Percentiles rank a stretch among this genome's conserved stretches.
Conservation (phyloP, 2,113 vertebrate genomes). For the Leptobrachium ailaonicum region DNA sequence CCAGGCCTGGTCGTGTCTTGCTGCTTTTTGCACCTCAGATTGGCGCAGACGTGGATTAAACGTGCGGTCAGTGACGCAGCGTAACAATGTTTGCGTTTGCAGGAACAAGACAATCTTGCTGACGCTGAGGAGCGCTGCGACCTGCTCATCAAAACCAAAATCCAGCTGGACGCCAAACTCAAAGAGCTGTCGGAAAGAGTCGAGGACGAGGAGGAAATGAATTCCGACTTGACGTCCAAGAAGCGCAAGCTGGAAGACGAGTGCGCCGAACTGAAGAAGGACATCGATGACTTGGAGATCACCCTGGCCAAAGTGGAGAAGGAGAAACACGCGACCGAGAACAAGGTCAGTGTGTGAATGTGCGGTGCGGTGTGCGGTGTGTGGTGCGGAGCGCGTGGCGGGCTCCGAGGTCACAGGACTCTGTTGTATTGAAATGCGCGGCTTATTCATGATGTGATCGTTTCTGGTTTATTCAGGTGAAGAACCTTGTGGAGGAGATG, state of each 20-base stretch:
- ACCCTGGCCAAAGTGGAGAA: constrained; percentile 92
- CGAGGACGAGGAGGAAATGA: constrained; percentile 92
- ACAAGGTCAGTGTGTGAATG: constrained; percentile 73
- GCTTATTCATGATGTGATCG: too few relatives aligned
- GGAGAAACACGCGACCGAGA: constrained; percentile 92
- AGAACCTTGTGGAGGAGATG: constrained; percentile 94
- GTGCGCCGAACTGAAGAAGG: constrained; percentile 88
- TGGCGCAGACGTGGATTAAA: too few relatives aligned
- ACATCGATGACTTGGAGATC: constrained; percentile 90
- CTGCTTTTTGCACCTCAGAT: too few relatives aligned
- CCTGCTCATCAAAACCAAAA: constrained; percentile 90
- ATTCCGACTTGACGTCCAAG: constrained; percentile 75
- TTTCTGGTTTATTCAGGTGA: constrained; percentile 70
- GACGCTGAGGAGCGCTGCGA: constrained; percentile 91
- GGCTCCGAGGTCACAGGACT: too few relatives aligned
- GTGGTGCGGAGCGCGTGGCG: too few relatives aligned
- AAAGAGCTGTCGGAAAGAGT: constrained; percentile 85
- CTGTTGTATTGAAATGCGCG: too few relatives aligned
- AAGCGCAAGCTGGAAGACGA: constrained; percentile 90
- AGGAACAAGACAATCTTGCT: constrained; percentile 93
- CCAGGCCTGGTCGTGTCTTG: too few relatives aligned
- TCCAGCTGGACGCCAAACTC: constrained; percentile 87
- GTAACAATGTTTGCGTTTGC: neutral
- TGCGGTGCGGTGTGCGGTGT: neutral
- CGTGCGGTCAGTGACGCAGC: too few relatives aligned